Evolutionary conservation across 2,888 invertebrate genomes (phyloP), one percentile per base, ranked within the genome.

Genomic region (Eubasilissa splendida): DNA sequence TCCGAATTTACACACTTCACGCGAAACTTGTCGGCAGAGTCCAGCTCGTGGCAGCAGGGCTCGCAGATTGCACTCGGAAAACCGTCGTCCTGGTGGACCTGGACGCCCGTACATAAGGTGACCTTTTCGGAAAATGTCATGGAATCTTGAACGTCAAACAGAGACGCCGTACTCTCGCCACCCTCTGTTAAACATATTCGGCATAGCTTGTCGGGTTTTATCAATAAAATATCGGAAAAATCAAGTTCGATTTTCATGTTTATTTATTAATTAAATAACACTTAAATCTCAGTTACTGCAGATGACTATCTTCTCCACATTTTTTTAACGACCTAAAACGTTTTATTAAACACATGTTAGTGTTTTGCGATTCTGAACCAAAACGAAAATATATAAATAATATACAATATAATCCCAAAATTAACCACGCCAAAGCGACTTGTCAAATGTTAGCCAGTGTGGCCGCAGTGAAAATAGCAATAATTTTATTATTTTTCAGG

Each of bases 1-100:
- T 88, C 86, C 73, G 88, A 87, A 54, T 86, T 85, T 63, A 87
- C 76, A 85, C 89, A 90, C 84, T 89, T 90, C 12, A 85, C 80
- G 4, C 79, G 54, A 31, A 79, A 79, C 5, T 52, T 66, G 68
- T 79, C 75, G n/a, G 79, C 79, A 10, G 50, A 66, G 7, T 66
- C 75, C 59, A 79, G 75, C 31, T 75, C 68, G n/a, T 22, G 11
- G 12, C 42, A 50, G 53, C 79, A 79, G 12, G 31, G 5, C 14
- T 42, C 52, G 75, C 79, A 79, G 82, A 90, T 88, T 50, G 78
- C 81, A 81, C 82, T 85, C 1, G 89, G 89, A 58, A 88, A 86
- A 80, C 85, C 82, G 53, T 86, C 86, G 59, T 87, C 86, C 31
- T 83, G 82, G 9, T 77, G 80, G 65, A 90, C 76, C 80, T 84